Base-by-base conservation (phyloP, 2,888 invertebrate species). In the Opisthograptis luteolata region DNA sequence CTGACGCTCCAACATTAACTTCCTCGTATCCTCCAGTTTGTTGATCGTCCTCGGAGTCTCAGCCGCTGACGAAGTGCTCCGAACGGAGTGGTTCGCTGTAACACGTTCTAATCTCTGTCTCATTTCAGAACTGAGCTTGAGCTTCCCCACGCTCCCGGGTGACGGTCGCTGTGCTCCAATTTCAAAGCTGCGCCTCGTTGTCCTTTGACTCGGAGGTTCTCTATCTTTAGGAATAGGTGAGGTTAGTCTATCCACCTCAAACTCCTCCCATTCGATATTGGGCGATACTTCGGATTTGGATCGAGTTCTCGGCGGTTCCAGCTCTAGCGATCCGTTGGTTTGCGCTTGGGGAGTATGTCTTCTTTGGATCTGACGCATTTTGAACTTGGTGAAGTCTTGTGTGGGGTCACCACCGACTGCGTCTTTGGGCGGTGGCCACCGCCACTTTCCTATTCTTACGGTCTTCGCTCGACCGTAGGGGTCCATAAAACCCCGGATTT, bases 401-500 rank as follows among this genome's bases (percentile, higher is more conserved):
- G 94, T 93, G 9, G 92, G 92, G 54, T 95, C 94, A 57, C 93
- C 94, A 7, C 90, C 92, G 15, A 92, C 93, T 0, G 94, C 95
- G 10, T 93, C 94, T 14, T 93, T 94, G 46, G 96, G 95, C 7
- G 98, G 98, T 4, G 99, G 98, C 98, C 98, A 98, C 55, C 96
- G 91, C 98, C 98, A 98, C 84, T 97, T 98, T 1, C 97, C 98
- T 43, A 99, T 98, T 19, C 98, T 92, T 0, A 98, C 98, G 0
- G 98, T 98, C 75, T 98, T 97, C 0, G 98, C 98, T 15, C 98
- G 90, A 0, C 98, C 97, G 68, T 97, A 97, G 0, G 97, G 97
- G 79, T 97, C 97, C 64, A 97, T 91, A 73, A 97, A 97, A 0
- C 96, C 96, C 5, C 96, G 89, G 0, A 94, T 93, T 73, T 96